Evolutionary conservation across 2,888 invertebrate genomes (phyloP).

Genomic region (Carpatolechia fugitivella): DNA sequence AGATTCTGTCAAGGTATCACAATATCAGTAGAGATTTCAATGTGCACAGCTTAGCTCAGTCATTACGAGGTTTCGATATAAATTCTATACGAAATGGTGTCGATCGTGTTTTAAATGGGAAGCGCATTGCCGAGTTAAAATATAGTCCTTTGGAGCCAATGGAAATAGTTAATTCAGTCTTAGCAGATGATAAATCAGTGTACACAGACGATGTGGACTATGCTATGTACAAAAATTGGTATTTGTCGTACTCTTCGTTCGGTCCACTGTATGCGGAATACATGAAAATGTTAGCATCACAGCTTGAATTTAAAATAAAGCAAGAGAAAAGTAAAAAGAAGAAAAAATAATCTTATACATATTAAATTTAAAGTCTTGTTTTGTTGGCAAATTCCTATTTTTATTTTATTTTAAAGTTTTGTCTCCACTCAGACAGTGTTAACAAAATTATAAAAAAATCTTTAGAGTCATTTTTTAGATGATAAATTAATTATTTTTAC

Average conservation of each 20-base stretch:
- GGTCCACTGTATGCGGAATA: constrained; percentile 50
- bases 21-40: constrained; percentile 79
- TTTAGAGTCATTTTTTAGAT: too few species aligned
- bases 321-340: constrained; percentile 54
- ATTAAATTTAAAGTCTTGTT: too few species aligned
- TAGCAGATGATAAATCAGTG: constrained; percentile 46
- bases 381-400: too few species aligned
- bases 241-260: constrained; percentile 55
- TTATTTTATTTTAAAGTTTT: too few species aligned
- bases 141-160: constrained; percentile 69
- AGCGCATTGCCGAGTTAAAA: constrained; percentile 72
- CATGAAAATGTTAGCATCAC: constrained; percentile 53
- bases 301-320: constrained; percentile 52
- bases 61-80: constrained; percentile 76
- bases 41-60: constrained; percentile 76
- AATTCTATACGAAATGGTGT: constrained; percentile 66
- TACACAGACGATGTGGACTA: constrained; percentile 62
- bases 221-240: constrained; percentile 73
- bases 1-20: constrained; percentile 79
- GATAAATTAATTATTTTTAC: too few species aligned
- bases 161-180: constrained; percentile 73
- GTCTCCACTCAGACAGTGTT: too few species aligned
- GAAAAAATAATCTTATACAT: not conserved
- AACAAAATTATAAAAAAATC: too few species aligned
- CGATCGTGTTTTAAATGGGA: constrained; percentile 60